Conservation (phyloP, 2,797 vertebrate species). For the Octomys mimax region DNA sequence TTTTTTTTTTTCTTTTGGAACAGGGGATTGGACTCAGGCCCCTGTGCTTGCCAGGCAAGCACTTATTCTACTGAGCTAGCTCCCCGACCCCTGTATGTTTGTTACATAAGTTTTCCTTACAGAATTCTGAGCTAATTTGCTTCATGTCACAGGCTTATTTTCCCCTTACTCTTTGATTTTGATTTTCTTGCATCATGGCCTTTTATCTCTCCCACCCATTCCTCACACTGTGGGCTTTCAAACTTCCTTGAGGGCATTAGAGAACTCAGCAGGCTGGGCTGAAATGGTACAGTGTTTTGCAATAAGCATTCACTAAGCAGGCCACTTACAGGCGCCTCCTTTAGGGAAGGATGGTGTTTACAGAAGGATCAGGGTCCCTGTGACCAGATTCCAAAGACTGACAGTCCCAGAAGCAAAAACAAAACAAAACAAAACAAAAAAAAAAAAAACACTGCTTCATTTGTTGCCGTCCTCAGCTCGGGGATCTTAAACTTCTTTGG, state of each 20-base stretch:
- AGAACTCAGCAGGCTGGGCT: neutral
- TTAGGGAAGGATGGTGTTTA: neutral
- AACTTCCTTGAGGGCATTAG: neutral
- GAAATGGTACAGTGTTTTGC: neutral
- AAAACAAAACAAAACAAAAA: too few relatives aligned
- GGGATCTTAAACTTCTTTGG: neutral
- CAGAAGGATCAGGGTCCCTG: neutral
- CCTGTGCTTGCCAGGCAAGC: too few relatives aligned
- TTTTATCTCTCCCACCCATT: accelerated
- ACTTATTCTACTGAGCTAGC: too few relatives aligned
- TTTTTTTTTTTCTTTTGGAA: too few relatives aligned
- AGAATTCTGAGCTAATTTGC: neutral
- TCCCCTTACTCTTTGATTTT: neutral
- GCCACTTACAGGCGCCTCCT: neutral
- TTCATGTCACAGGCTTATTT: neutral
- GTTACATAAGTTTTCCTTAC: neutral
- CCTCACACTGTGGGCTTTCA: neutral
- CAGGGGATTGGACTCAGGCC: too few relatives aligned
- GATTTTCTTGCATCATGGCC: neutral
- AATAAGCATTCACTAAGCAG: too few relatives aligned
- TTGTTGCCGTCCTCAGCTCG: neutral
- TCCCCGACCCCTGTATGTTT: neutral
- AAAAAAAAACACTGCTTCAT: neutral
- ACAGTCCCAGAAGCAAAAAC: neutral
- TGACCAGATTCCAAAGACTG: neutral